phyloP scores from a whole-genome alignment of 2,888 invertebrate species.

The Globia sparganii region DNA sequence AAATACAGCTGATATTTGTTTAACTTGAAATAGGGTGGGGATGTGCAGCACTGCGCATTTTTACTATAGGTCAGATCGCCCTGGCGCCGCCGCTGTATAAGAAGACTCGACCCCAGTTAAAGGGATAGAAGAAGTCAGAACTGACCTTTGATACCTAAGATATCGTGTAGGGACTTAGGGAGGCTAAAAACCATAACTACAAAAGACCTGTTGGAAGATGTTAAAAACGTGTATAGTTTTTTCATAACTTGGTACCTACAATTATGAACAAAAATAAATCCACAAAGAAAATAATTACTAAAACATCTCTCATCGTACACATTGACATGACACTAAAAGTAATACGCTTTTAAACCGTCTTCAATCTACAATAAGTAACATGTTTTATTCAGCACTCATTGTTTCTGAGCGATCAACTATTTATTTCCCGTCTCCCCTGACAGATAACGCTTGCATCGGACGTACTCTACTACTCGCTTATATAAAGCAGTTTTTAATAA shows the following conservation, averaged over 20 bases:
- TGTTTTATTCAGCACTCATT: conserved; percentile 74
- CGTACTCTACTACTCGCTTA: conserved; percentile 40
- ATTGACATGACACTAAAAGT: conserved; percentile 54
- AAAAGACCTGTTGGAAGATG: not conserved
- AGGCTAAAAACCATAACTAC: not conserved
- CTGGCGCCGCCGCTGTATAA: too few species aligned
- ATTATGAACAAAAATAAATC: conserved; percentile 3
- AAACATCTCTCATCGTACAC: conserved; percentile 54
- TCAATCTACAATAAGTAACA: conserved; percentile 69
- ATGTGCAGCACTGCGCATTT: too few species aligned
- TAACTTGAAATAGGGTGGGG: too few species aligned
- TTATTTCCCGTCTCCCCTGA: conserved; percentile 70
- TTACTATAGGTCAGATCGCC: too few species aligned
- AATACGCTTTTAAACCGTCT: conserved; percentile 62
- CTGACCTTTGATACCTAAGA: not conserved
- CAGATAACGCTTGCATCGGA: conserved; percentile 68
- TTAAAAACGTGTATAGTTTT: conserved; percentile 8
- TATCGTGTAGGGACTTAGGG: not conserved
- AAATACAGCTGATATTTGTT: too few species aligned
- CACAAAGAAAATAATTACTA: conserved; percentile 52
- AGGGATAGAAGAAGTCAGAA: not conserved
- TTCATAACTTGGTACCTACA: conserved; percentile 11
- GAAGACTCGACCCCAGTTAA: too few species aligned
- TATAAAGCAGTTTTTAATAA: conserved; percentile 65
- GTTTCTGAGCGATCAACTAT: conserved; percentile 70